Evolutionary conservation across 2,113 vertebrate species (phyloP), one percentile per base, ranked within the genome.

Genomic region (Psettodes erumei): DNA sequence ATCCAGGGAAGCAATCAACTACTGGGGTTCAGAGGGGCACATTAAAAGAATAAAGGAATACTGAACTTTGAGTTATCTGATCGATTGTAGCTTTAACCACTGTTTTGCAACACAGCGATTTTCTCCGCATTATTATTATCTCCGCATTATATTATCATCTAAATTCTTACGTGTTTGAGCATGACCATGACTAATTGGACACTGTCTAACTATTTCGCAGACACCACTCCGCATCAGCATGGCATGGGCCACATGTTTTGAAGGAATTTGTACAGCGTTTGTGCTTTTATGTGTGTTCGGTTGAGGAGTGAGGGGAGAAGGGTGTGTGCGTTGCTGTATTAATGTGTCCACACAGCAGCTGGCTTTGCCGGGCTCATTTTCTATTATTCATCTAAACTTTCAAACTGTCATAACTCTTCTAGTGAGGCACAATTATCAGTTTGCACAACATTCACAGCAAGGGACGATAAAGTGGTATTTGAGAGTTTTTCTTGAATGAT

Each of bases 171-270:
- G 27, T 18, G 19, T 75, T 50, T 75, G 8, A 43, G 64, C 68
- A 63, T 66, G 11, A 82, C 51, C 32, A 51, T 81, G 88, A 85
- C 83, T 90, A 87, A 89, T 89, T 90, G 88, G 85, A 87, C 42
- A 59, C 37, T 33, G 40, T 78, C 74, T 80, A 80, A 82, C 61
- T 72, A 40, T 65, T 75, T 68, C 62, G 40, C 69, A 50, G 23
- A 71, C 55, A 71, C 65, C n/a, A 67, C 67, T 65, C 5, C 12
- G 59, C 63, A 45, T 65, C 63, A 40, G 68, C 83, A 82, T 82
- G 67, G 77, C 77, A 74, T 81, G 79, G 32, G 58, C 80, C 47
- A 61, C 45, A 48, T 79, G 66, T 67, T 77, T 25, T n/a, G n/a
- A 61, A 54, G 12, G 6, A 19, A 53, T 28, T 38, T 66, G 23